Evolutionary conservation across 92 coral and sea anemone genomes (phyloP).

Genomic region (Umimayanthus chanpuru): DNA sequence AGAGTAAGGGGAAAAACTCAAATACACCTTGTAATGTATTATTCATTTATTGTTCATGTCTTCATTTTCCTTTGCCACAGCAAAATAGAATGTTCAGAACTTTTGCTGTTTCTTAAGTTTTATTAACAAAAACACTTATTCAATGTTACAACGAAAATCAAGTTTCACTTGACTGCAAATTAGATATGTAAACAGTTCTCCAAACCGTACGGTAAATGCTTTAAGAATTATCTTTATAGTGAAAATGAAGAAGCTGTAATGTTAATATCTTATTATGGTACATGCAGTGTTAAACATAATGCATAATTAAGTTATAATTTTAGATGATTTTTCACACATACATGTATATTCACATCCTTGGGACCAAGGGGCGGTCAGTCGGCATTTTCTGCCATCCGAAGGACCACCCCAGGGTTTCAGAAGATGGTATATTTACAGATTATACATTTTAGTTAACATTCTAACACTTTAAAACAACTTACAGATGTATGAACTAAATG

Average conservation of each 20-base stretch:
- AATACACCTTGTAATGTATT: too few species aligned
- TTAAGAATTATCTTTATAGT: background rate
- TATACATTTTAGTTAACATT: too few species aligned
- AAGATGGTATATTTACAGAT: background rate
- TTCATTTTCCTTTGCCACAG: background rate
- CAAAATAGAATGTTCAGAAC: background rate
- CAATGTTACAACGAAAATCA: background rate
- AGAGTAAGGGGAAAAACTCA: too few species aligned
- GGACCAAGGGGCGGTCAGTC: too few species aligned
- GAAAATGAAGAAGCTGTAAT: background rate
- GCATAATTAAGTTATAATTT: too few species aligned
- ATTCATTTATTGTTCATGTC: background rate
- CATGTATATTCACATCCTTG: too few species aligned
- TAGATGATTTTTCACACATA: background rate
- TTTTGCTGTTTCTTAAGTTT: too few species aligned
- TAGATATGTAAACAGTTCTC: too few species aligned
- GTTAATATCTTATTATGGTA: background rate
- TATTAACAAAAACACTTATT: too few species aligned
- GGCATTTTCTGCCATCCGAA: too few species aligned
- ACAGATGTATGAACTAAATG: background rate
- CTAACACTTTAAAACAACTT: too few species aligned
- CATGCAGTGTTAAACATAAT: background rate
- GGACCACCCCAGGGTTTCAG: background rate
- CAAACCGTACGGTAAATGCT: background rate
- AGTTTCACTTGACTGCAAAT: background rate